Evolutionary conservation across 2,113 vertebrate species (phyloP), one percentile per base, ranked within the genome.

Genomic region (Oceanodroma tethys): DNA sequence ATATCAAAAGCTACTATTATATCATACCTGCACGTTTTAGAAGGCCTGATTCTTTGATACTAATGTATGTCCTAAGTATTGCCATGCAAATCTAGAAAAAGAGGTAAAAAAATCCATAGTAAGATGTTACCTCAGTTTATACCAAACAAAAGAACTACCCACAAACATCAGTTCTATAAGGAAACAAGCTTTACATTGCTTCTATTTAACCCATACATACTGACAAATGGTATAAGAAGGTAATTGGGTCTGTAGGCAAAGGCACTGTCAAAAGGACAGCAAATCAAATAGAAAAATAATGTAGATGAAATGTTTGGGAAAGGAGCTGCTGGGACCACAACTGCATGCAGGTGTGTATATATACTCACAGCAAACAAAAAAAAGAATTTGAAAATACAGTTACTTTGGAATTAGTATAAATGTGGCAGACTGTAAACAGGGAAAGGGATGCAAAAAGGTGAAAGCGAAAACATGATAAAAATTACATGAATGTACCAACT

Each of bases 11-110:
- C 27, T 91, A 62, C 32, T 56, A 30, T 16, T 82, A 5, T 62
- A 60, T 86, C 96, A 74, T 97, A 99, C 99, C 99, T 98, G 99
- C 99, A 98, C 98, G 99, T 53, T 98, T 98, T 20, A 99, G 98
- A 86, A 99, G 98, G 81, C 79, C 63, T 34, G 96, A 90, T 86
- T 98, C 98, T 73, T 98, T 97, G 86, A 95, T 95, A 86, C 53
- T 97, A 93, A 97, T 95, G 52, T 99, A 99, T 52, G 98, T 98
- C 34, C 91, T 97, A 97, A 99, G 97, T 52, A 97, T 97, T 84
- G 98, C 98, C 97, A 98, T 98, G 96, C 99, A 99, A 92, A 99
- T 94, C 99, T 99, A 89, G 85, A 88, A 97, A 91, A 62, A 86
- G 27, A 42, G 50, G 38, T 29, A 72, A 66, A 88, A 86, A 88